A percentile compares a stretch with the other conserved stretches of the same genome.
phyloP scores from a whole-genome alignment of 2,797 vertebrate genomes.

The Lepidocolaptes lacrymiger region DNA sequence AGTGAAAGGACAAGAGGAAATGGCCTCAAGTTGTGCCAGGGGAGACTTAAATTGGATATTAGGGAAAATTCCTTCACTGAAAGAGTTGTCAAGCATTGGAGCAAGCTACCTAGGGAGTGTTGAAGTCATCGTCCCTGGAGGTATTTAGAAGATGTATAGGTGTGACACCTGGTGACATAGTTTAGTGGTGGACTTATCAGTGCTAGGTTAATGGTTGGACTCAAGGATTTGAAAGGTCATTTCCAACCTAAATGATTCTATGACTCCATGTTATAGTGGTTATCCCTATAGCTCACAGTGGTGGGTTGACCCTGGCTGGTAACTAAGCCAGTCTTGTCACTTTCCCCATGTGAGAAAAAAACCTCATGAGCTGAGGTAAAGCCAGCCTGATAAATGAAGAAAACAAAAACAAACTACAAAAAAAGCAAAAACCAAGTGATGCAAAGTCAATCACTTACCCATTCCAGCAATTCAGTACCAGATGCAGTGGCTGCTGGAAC shows the following conservation, averaged over 20 bases:
- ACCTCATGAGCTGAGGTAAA: not conserved
- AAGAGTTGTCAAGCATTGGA: not conserved
- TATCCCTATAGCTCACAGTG: accelerated
- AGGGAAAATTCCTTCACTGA: not conserved
- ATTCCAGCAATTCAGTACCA: accelerated
- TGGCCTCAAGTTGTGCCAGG: not conserved
- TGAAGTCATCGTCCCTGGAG: not conserved
- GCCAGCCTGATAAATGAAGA: not conserved
- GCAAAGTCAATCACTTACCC: not conserved
- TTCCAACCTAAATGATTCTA: not conserved
- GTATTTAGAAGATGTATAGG: not conserved
- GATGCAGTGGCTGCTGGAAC: not conserved
- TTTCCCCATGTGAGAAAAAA: not conserved
- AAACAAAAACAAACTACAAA: not conserved
- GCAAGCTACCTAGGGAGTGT: not conserved
- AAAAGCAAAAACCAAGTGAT: not conserved
- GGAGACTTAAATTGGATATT: not conserved
- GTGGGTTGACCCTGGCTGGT: not conserved
- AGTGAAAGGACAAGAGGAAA: not conserved
- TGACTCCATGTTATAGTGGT: not conserved
- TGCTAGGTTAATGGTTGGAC: not conserved
- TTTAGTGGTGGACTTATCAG: not conserved
- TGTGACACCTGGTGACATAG: not conserved
- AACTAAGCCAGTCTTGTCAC: not conserved
- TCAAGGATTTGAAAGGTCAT: not conserved